These are phyloP conservation scores for Piaya cayana DNA, from an alignment of 2,113 vertebrate species.

Conservation along the genomic window DNA sequence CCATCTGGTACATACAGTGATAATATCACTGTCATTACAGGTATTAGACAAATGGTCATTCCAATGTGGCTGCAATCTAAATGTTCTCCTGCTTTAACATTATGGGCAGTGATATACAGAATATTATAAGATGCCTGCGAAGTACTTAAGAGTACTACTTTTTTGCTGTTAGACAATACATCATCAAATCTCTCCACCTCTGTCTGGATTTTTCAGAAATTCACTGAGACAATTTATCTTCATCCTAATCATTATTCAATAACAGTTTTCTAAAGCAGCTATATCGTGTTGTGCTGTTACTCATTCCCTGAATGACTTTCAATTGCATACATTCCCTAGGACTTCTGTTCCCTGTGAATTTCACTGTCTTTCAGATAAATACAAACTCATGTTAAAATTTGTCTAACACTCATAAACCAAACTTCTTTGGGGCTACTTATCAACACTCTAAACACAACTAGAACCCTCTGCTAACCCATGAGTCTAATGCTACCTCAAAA, in stretches of 20 bases:
- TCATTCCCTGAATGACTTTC: neutral
- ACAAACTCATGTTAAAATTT: neutral
- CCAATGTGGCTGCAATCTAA: neutral
- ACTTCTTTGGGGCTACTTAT: neutral
- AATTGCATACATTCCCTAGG: neutral
- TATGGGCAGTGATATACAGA: neutral
- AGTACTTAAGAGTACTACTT: neutral
- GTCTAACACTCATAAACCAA: neutral
- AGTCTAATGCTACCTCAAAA: neutral
- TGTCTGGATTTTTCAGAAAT: neutral
- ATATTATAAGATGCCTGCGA: neutral
- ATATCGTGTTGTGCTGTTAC: neutral
- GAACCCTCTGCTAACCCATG: neutral
- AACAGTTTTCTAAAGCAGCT: neutral
- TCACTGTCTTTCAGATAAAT: neutral
- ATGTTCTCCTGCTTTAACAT: neutral
- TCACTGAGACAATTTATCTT: neutral
- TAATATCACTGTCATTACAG: neutral
- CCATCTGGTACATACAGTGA: neutral
- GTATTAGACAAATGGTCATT: neutral
- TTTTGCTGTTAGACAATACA: neutral
- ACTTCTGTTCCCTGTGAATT: neutral
- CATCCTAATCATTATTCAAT: neutral
- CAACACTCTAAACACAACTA: neutral
- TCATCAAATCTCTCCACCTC: neutral